Evolutionary conservation across 2,888 invertebrate genomes (phyloP), one percentile per base, ranked within the genome.

Genomic region (Polymixis lichenea): DNA sequence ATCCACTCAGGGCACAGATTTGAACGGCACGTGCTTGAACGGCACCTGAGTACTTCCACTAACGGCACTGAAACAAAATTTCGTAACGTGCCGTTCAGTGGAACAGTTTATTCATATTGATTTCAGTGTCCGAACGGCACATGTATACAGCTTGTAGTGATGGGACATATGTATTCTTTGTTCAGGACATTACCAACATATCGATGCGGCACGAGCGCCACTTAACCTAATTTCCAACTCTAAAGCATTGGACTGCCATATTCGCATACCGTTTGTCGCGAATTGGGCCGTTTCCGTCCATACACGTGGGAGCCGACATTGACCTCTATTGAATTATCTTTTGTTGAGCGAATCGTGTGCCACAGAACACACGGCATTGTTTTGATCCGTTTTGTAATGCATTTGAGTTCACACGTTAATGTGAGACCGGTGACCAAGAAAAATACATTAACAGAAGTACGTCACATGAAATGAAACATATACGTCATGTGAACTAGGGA

Each of bases 241-340:
- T 38, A 51, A 68, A 19, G 51, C 67, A 73, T 78, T 75, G 78
- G 22, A 70, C 75, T 69, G 72, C 77, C 72, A 78, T 68, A 79
- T 78, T 80, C 62, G 76, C 60, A 58, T 81, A 73, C 71, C 75
- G 70, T 67, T 77, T 64, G 71, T 69, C 64, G 60, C 64, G 64
- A 86, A 82, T 83, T 85, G 75, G 82, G 53, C 67, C 70, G 66
- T 82, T 85, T 83, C 80, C 82, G 80, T 82, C 70, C 76, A 77
- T 74, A 78, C 77, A 79, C 84, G 86, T 89, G 90, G 85, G 90
- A 89, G 85, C 72, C 83, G 89, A 86, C 92, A 90, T 91, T 92
- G 92, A 90, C 92, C 90, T 78, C 87, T 76, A 88, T 88, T 83
- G 80, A 82, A 87, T 83, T 86, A 88, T 86, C 88, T 82, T 85